Conservation (phyloP, 2,797 vertebrate species). For the Thunnus albacares region DNA sequence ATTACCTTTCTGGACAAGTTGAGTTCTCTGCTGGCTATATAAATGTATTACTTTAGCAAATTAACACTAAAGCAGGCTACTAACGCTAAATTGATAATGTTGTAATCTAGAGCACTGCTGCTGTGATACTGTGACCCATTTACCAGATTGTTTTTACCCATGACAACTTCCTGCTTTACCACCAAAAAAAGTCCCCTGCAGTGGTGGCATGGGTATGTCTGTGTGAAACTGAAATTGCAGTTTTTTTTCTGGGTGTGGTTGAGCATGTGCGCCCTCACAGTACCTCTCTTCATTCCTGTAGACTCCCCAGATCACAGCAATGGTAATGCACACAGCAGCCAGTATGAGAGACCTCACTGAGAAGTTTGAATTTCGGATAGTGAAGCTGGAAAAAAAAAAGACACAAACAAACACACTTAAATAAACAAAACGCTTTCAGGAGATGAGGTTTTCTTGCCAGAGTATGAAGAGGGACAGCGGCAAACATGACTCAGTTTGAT, state of each 20-base stretch:
- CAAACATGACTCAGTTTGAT: slow-evolving; percentile 5
- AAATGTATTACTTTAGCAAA: background rate
- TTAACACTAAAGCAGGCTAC: background rate
- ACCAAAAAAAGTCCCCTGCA: background rate
- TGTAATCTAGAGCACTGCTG: background rate
- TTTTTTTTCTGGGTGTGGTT: background rate
- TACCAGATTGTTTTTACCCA: slow-evolving; percentile 14
- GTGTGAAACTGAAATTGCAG: background rate
- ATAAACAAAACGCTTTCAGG: slow-evolving; percentile 17
- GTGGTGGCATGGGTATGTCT: background rate
- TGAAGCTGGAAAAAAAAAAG: slow-evolving; percentile 81
- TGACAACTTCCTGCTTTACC: slow-evolving; percentile 18
- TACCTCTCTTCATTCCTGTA: slow-evolving; percentile 97
- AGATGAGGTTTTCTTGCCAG: background rate
- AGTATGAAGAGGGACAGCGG: background rate
- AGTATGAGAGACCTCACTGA: slow-evolving; percentile 92
- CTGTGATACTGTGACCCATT: background rate
- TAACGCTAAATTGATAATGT: too few relatives aligned
- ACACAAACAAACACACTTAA: slow-evolving; percentile 23
- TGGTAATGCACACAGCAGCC: slow-evolving; percentile 86
- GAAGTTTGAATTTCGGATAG: slow-evolving; percentile 79
- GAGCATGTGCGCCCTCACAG: slow-evolving; percentile 28
- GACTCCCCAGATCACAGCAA: slow-evolving; percentile 92
- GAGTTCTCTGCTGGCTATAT: background rate
- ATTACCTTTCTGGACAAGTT: background rate